phyloP scores from a whole-genome alignment of 1,140 invertebrate species.

The Meloidogyne floridensis region DNA sequence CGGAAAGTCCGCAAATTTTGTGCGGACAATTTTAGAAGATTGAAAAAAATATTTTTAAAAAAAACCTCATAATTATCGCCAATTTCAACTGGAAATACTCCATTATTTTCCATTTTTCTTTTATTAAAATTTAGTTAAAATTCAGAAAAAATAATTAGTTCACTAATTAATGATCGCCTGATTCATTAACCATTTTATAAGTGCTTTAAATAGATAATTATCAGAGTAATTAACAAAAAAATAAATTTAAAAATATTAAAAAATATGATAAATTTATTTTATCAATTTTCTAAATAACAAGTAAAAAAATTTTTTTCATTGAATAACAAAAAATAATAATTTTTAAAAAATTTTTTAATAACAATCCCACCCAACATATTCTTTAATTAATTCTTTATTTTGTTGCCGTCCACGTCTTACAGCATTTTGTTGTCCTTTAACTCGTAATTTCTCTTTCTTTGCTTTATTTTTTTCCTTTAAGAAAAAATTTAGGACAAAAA shows the following conservation, averaged over 20 bases:
- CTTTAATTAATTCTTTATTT: conserved; percentile 80
- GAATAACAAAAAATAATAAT: no score
- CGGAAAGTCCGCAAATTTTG: neutral
- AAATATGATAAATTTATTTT: neutral
- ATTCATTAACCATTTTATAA: no score
- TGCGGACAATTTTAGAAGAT: neutral
- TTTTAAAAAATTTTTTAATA: conserved; percentile 41
- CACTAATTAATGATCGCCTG: no score
- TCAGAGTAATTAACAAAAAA: no score
- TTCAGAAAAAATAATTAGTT: neutral
- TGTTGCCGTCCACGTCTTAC: conserved; percentile 80
- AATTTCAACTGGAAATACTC: neutral
- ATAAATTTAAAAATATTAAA: neutral
- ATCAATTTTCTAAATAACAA: conserved; percentile 3
- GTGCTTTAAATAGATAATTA: no score
- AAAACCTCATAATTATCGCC: neutral
- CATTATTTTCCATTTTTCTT: neutral
- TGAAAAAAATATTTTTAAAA: conserved; percentile 14
- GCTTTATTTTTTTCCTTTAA: conserved; percentile 71
- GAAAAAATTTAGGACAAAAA: conserved; percentile 60
- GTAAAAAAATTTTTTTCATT: no score
- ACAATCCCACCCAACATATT: conserved; percentile 69
- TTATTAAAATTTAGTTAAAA: neutral
- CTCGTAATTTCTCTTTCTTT: conserved; percentile 75
- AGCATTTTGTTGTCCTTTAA: conserved; percentile 89